Percentiles rank a stretch among this genome's conserved stretches.
These are phyloP conservation scores for Zelostemma sp. DNA, from an alignment of 1,140 invertebrate genomes.

Conservation along the genomic window DNA sequence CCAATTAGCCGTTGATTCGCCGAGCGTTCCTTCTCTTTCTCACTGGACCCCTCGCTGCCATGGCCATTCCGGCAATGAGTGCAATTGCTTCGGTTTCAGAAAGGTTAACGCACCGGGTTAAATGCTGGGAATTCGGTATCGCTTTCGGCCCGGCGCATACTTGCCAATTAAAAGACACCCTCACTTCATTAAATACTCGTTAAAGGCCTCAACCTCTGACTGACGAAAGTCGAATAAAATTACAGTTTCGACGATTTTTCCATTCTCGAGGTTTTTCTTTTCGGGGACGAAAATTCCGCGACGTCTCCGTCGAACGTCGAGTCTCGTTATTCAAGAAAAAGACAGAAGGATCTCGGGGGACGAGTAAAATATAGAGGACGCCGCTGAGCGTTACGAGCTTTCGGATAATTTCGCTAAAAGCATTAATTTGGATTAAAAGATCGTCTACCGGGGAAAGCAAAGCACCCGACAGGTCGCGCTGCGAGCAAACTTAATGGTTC, in stretches of 20 bases:
- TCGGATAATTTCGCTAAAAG: constrained; percentile 63
- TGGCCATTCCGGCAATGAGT: constrained; percentile 56
- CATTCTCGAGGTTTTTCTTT: too few species aligned
- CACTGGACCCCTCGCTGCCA: constrained; percentile 30
- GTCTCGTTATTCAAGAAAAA: background rate
- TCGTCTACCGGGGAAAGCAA: constrained; percentile 51
- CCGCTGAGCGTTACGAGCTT: constrained; percentile 50
- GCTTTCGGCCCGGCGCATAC: constrained; percentile 55
- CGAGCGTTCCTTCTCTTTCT: constrained; percentile 34
- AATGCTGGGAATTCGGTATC: constrained; percentile 63
- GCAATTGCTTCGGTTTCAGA: constrained; percentile 65
- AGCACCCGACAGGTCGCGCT: constrained; percentile 49
- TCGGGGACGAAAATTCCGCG: too few species aligned
- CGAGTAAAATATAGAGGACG: constrained; percentile 30
- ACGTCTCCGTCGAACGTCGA: too few species aligned
- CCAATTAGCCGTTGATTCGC: constrained; percentile 56
- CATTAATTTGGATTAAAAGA: constrained; percentile 67
- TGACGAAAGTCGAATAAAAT: constrained; percentile 17
- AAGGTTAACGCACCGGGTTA: constrained; percentile 66
- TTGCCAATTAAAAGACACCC: constrained; percentile 40
- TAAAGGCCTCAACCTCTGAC: constrained; percentile 17
- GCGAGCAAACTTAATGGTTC: constrained; percentile 56
- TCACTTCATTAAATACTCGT: constrained; percentile 38
- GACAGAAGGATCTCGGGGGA: constrained; percentile 4
- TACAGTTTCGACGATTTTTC: too few species aligned